These are phyloP conservation scores for Spizaetus ornatus DNA, from an alignment of 2,113 vertebrate species.

Conservation along the genomic window DNA sequence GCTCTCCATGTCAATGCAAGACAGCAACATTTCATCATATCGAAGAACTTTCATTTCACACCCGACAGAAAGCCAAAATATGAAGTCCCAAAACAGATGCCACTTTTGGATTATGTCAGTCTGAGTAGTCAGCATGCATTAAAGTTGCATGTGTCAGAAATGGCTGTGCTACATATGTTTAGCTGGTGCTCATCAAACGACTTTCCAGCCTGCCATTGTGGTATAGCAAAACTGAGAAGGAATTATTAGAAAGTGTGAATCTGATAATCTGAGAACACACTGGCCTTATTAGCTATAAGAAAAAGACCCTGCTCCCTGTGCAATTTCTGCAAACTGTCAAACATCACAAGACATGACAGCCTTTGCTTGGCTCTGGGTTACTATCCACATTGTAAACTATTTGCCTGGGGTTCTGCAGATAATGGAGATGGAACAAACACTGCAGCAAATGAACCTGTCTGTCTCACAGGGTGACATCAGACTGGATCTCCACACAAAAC, in stretches of 20 bases:
- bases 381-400: constrained; percentile 11
- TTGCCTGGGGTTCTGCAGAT: constrained; percentile 52
- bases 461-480: constrained; percentile 28
- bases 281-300: constrained; percentile 23
- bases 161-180: constrained; percentile 11
- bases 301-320: background rate
- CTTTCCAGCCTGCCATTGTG: background rate
- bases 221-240: constrained; percentile 19
- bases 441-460: constrained; percentile 53
- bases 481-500: background rate
- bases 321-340: constrained; percentile 61
- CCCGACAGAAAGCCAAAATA: constrained; percentile 39
- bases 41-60: constrained; percentile 41
- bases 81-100: constrained; percentile 11
- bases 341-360: constrained; percentile 46
- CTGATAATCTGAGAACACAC: constrained; percentile 33
- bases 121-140: background rate
- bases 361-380: constrained; percentile 18
- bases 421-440: constrained; percentile 41
- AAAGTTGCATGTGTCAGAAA: constrained; percentile 35
- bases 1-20: background rate
- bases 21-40: constrained; percentile 7
- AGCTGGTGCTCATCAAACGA: background rate
- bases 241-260: constrained; percentile 41
- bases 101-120: constrained; percentile 35